Evolutionary conservation across 2,888 invertebrate genomes (phyloP), one percentile per base, ranked within the genome.

Genomic region (Sminthurides aquaticus): DNA sequence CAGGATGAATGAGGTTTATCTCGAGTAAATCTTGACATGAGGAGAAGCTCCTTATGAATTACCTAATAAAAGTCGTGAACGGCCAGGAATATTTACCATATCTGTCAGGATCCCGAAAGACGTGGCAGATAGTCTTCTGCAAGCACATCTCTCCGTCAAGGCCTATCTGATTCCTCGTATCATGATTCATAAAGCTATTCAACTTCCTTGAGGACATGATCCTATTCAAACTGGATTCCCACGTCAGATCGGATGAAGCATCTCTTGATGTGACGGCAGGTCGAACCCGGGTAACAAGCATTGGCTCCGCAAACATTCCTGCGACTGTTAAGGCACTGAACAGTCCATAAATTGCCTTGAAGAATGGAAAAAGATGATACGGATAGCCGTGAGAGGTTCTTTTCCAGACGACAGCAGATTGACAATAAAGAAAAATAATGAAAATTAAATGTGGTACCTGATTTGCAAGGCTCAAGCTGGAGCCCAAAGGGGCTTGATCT

Each of bases 311-410:
- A 22, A 52, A 20, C 52, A 52, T 52, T 20, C 18, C 20, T 20
- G 52, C 52, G 8, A 52, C 52, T 5, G 22, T 22, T 5, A 52
- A 52, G 52, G 52, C 52, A 20, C 18, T 22, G 22, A 52, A 52
- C 15, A 73, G 60, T 0, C 71, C 73, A 57, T 71, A 73, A 60
- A 73, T 71, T 49, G 73, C 69, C 67, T 68, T n/a, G n/a, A n/a
- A n/a, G n/a, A n/a, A n/a, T n/a, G n/a, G 28, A 55, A 57, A 62
- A 49, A 15, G 55, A 28, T 60, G 52, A 20, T 43, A 43, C 56
- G 49, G 20, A n/a, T 56, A 18, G 3, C 20, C 5, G n/a, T n/a
- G n/a, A 34, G 8, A 34, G 43, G 15, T 34, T 15, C 15, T 34
- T 34, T 34, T 11, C 43, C 43, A 34, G 43, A 34, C 5, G 43